phyloP scores from a whole-genome alignment of 2,113 vertebrate species.

The Thomomys bottae region DNA sequence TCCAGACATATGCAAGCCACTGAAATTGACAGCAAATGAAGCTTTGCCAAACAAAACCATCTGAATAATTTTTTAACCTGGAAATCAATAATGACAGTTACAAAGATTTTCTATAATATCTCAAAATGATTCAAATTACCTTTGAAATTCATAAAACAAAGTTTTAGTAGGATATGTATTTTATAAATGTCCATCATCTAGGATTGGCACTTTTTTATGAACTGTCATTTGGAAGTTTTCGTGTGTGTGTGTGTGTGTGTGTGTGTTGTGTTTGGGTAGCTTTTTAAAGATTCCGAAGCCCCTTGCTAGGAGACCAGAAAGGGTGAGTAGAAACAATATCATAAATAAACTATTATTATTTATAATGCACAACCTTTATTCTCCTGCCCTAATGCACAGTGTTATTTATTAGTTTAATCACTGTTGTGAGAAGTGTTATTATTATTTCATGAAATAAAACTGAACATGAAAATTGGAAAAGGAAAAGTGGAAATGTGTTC shows the following conservation, averaged over 20 bases:
- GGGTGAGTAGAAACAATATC: constrained; percentile 46
- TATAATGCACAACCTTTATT: constrained; percentile 71
- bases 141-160: constrained; percentile 52
- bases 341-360: constrained; percentile 78
- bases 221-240: not conserved
- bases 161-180: constrained; percentile 36
- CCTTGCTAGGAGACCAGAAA: constrained; percentile 58
- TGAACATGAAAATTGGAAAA: constrained; percentile 73
- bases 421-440: constrained; percentile 71
- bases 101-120: constrained; percentile 42
- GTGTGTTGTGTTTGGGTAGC: not conserved
- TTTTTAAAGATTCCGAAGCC: constrained; percentile 61
- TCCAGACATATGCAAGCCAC: constrained; percentile 11
- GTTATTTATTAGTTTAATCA: constrained; percentile 80
- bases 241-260: not conserved
- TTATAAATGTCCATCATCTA: constrained; percentile 36
- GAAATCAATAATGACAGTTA: constrained; percentile 40
- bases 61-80: constrained; percentile 48
- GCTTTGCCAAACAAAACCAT: not conserved
- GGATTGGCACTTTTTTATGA: constrained; percentile 53
- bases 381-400: constrained; percentile 66
- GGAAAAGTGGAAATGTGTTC: constrained; percentile 64
- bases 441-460: constrained; percentile 78
- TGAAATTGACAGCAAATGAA: not conserved
- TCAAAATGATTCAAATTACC: constrained; percentile 42